Evolutionary conservation across 2,797 vertebrate species (phyloP), one percentile per base, ranked within the genome.

Genomic region (Manis crassicaudata): DNA sequence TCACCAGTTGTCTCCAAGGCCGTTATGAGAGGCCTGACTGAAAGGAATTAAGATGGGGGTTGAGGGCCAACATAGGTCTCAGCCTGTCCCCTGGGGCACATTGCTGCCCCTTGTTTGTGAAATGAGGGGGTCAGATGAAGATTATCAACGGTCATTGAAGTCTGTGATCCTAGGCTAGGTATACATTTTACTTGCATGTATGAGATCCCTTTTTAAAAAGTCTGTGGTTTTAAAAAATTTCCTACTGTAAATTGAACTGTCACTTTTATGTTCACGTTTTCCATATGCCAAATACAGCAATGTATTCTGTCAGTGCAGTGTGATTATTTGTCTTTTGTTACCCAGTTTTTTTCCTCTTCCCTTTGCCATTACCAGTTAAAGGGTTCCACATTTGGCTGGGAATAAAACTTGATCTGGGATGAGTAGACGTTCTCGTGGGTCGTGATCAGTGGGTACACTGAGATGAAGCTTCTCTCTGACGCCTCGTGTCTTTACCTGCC

Each of bases 381-480:
- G 32, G 21, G 4, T 23, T 58, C 76, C 25, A 3, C 2, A 2
- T 29, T 13, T 3, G 3, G 11, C 83, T 79, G 29, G 83, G 60
- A 63, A 13, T 80, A 35, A 54, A 7, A 9, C 23, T 6, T 65
- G 29, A 23, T 32, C 63, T 50, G 29, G 73, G 77, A 16, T 29
- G 43, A 50, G 46, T 4, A 10, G 88, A 40, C 7, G 3, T 32
- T 12, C 46, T 73, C 20, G 0, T 1, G 23, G 7, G 9, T 23
- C 4, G 0, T 32, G 7, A 0, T 46, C 80, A 62, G 18, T 0
- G 4, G 40, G 27, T 27, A 5, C 60, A 4, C 4, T 2, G 0
- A 13, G 56, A 0, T 5, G 35, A 11, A 13, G 25, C 8, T 29
- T 9, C 35, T 58, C 40, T 52, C 60, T 14, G 0, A 4, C 20